These are phyloP conservation scores for Bellardia bayeri DNA, from an alignment of 2,888 invertebrate genomes.

Conservation along the genomic window DNA sequence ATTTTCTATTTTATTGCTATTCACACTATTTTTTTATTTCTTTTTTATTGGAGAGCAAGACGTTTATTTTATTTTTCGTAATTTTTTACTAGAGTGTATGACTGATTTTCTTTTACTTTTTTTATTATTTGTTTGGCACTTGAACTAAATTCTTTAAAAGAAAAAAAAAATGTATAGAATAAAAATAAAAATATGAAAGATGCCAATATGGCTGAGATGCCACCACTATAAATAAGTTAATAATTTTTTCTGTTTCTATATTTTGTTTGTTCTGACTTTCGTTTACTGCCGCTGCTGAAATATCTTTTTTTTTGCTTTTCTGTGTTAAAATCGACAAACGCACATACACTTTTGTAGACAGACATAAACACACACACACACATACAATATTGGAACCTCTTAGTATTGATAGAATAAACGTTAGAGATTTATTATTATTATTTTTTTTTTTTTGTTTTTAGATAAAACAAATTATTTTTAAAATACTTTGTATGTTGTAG, in stretches of 20 bases:
- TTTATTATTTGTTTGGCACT: constrained; percentile 74
- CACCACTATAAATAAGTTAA: constrained; percentile 54
- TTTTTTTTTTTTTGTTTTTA: no score
- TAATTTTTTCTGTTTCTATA: constrained; percentile 24
- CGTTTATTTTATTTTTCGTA: constrained; percentile 60
- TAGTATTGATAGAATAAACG: no score
- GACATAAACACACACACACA: background rate
- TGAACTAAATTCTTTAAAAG: constrained; percentile 74
- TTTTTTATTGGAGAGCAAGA: constrained; percentile 48
- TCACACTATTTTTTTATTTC: constrained; percentile 59
- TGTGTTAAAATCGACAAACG: background rate
- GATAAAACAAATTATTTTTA: background rate
- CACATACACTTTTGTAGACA: background rate
- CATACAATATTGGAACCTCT: background rate
- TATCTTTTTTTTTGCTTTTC: background rate
- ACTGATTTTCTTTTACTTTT: constrained; percentile 56
- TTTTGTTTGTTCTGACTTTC: constrained; percentile 8
- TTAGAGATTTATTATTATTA: no score
- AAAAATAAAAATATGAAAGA: constrained; percentile 52
- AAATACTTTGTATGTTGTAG: constrained; percentile 13
- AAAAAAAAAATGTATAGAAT: constrained; percentile 3
- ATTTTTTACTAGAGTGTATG: constrained; percentile 33
- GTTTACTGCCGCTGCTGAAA: background rate
- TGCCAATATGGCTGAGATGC: constrained; percentile 71
- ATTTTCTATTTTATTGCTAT: constrained; percentile 41